Conservation (phyloP, 2,888 invertebrate species). For the Drosophila barbarae region DNA sequence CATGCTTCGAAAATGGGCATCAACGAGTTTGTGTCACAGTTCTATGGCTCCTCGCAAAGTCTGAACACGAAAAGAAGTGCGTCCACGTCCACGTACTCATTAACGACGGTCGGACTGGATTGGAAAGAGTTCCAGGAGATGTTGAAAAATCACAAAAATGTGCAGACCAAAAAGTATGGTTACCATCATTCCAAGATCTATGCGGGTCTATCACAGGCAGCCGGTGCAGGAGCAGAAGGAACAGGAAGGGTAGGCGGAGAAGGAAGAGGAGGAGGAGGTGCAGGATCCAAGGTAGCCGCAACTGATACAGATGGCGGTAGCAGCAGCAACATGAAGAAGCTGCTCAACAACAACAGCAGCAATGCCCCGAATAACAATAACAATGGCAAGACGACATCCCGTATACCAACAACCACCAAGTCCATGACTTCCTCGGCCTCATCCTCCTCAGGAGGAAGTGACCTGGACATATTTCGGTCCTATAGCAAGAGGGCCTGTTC, state of each 20-base stretch:
- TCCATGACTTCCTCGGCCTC: slow-evolving; percentile 37
- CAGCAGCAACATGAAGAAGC: slow-evolving; percentile 45
- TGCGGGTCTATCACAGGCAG: slow-evolving; percentile 37
- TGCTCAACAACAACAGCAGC: slow-evolving; percentile 44
- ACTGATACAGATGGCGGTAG: slow-evolving; percentile 18
- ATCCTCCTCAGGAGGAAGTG: slow-evolving; percentile 64
- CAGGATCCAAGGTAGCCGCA: background rate
- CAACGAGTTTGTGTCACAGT: slow-evolving; percentile 79
- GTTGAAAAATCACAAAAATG: slow-evolving; percentile 78
- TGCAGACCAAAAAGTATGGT: slow-evolving; percentile 72
- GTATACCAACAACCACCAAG: slow-evolving; percentile 67
- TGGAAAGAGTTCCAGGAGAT: slow-evolving; percentile 73
- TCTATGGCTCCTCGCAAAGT: slow-evolving; percentile 78
- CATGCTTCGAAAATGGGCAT: slow-evolving; percentile 75
- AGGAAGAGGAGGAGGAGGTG: slow-evolving; percentile 18
- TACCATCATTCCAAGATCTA: slow-evolving; percentile 68
- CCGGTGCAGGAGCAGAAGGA: slow-evolving; percentile 1
- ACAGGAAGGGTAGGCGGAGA: slow-evolving; percentile 14
- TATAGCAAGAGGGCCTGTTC: slow-evolving; percentile 31
- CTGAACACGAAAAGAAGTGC: slow-evolving; percentile 65
- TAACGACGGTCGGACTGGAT: slow-evolving; percentile 63
- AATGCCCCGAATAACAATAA: slow-evolving; percentile 38
- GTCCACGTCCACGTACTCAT: slow-evolving; percentile 64
- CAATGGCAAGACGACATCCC: slow-evolving; percentile 54
- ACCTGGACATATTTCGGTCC: slow-evolving; percentile 71